Conservation (phyloP, 2,888 invertebrate genomes). For the Sabellastarte sp. region DNA sequence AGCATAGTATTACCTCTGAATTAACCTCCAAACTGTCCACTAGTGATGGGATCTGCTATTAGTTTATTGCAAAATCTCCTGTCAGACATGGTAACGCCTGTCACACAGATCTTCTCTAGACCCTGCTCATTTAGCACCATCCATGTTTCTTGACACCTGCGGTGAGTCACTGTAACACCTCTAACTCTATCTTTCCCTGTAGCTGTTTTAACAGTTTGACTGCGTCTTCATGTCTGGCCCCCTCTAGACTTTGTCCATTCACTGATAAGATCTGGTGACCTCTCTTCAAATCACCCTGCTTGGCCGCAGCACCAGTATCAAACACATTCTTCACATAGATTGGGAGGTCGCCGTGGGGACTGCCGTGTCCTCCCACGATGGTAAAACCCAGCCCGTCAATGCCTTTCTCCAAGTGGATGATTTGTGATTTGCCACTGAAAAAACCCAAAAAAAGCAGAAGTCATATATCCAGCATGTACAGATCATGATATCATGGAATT, state of each 20-base stretch:
- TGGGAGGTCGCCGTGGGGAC: constrained; percentile 64
- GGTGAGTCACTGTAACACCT: too few relatives aligned
- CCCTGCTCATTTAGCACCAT: too few relatives aligned
- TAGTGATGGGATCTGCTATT: too few relatives aligned
- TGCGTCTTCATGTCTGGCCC: constrained; percentile 73
- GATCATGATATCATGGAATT: too few relatives aligned
- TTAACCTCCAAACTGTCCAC: too few relatives aligned
- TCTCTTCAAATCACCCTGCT: constrained; percentile 82
- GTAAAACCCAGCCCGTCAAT: constrained; percentile 65
- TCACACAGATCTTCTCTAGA: too few relatives aligned
- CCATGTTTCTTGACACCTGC: too few relatives aligned
- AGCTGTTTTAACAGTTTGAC: constrained; percentile 78
- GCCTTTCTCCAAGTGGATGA: constrained; percentile 59
- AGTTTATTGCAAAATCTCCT: too few relatives aligned
- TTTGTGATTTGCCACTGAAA: background rate
- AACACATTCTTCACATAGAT: constrained; percentile 62
- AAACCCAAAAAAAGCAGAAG: too few relatives aligned
- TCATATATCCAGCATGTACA: too few relatives aligned
- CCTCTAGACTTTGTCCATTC: constrained; percentile 75
- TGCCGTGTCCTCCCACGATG: constrained; percentile 63
- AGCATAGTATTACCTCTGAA: too few relatives aligned
- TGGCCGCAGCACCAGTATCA: constrained; percentile 78
- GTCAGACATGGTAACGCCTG: too few relatives aligned
- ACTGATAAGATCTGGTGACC: constrained; percentile 89
- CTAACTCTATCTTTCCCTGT: constrained; percentile 63